Base-by-base conservation (phyloP, 2,113 vertebrate genomes). In the Ceyx margarethae region DNA sequence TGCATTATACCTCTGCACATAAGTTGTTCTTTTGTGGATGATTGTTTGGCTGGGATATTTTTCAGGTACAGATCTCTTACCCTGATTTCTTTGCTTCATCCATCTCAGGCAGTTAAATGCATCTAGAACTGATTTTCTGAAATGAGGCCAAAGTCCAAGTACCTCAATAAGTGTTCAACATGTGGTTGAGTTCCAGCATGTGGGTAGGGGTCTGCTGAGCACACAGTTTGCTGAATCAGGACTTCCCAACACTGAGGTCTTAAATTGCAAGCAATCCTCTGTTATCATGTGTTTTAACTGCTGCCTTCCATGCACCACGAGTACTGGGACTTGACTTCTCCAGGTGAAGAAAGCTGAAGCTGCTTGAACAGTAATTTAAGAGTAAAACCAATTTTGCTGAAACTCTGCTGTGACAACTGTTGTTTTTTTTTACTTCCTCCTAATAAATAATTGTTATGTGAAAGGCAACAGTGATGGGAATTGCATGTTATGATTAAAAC, bases 121-220 rank as follows among this genome's bases (percentile, higher is more conserved):
- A 79, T 46, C 28, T 87, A 89, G 89, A 85, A 91, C 79, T 60
- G 93, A 79, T 90, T 91, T 92, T 95, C 91, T 96, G 95, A 95
- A 95, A 87, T 53, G 72, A 14, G 61, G 91, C 94, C 95, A 96
- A 94, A 74, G 68, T 91, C 91, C 46, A 4, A 77, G 75, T 73
- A 89, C 87, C 94, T 96, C 89, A 94, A 85, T 91, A 92, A 89
- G 87, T 94, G 75, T 92, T 89, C 81, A 91, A 87, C 92, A 93
- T 90, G 23, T 94, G 92, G 77, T 90, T 93, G 92, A 94, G 92
- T 96, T 93, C 79, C 91, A 95, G 92, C 95, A 95, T 94, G 81
- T 93, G 87, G 94, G 87, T 76, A 92, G 51, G 51, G 60, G 51
- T 35, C 94, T 85, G 71, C 78, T 80, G 81, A 77, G 72, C 29